A percentile compares a stretch with the other conserved stretches of the same genome.
Evolutionary conservation across 2,888 invertebrate species (phyloP).

Genomic region (Pyrrhia umbra): DNA sequence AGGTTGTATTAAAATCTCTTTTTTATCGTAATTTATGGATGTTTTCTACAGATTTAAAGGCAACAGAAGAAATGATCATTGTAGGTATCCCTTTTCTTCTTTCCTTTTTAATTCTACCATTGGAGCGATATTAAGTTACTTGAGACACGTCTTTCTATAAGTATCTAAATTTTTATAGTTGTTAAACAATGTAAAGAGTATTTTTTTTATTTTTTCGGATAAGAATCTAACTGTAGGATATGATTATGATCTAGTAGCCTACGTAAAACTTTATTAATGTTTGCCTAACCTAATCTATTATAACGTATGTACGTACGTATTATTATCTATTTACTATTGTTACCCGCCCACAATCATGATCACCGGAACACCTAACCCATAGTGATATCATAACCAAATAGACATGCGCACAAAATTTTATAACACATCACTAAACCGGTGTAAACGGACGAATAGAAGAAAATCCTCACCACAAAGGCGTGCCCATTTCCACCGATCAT

Average conservation of each 20-base stretch:
- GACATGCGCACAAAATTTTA: slow-evolving; percentile 78
- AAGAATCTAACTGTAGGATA: too few species aligned
- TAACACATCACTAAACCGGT: slow-evolving; percentile 66
- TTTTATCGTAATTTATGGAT: neutral
- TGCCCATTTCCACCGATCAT: slow-evolving; percentile 78
- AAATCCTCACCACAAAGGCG: slow-evolving; percentile 83
- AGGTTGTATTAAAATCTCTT: neutral
- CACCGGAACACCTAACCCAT: slow-evolving; percentile 47
- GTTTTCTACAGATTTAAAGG: neutral
- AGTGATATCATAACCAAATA: slow-evolving; percentile 48
- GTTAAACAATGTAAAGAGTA: too few species aligned
- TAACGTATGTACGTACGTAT: neutral
- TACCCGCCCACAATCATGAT: slow-evolving; percentile 40
- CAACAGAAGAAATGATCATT: too few species aligned
- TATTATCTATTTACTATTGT: slow-evolving; percentile 5
- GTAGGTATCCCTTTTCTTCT: too few species aligned
- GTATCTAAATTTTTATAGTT: too few species aligned
- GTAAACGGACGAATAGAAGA: slow-evolving; percentile 80
- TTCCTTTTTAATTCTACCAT: too few species aligned
- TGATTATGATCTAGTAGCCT: too few species aligned
- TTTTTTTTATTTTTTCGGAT: too few species aligned
- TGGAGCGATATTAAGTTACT: too few species aligned
- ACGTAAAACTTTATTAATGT: neutral
- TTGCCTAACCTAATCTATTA: neutral
- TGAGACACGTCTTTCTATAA: too few species aligned